phyloP scores from a whole-genome alignment of 1,140 invertebrate species.

The Mycetomoellerius zeteki region DNA sequence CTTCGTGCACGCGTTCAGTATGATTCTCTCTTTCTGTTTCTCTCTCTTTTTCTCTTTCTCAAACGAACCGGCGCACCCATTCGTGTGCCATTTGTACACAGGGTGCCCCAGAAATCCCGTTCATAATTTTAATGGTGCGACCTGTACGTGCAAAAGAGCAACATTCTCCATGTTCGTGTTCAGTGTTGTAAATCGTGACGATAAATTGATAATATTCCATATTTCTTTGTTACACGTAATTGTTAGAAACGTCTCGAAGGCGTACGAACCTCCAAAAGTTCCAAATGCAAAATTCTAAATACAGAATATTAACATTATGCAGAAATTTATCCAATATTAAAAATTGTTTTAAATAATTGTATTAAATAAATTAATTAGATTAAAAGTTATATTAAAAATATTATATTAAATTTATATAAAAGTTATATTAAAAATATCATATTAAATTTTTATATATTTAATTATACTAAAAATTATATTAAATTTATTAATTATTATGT shows the following conservation, averaged over 20 bases:
- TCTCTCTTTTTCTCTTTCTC: not conserved
- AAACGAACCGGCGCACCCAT: constrained; percentile 56
- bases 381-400: too few relatives aligned
- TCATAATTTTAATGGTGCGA: constrained; percentile 30
- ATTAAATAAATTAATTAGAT: too few relatives aligned
- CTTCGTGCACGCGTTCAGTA: constrained; percentile 38
- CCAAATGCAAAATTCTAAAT: not conserved
- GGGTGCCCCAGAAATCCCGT: constrained; percentile 43
- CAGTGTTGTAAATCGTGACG: not conserved
- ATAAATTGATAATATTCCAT: constrained; percentile 1
- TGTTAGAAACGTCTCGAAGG: not conserved
- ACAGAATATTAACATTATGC: not conserved
- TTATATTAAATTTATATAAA: too few relatives aligned
- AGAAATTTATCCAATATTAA: not conserved
- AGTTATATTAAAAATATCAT: too few relatives aligned
- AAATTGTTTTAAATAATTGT: too few relatives aligned
- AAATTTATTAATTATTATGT: too few relatives aligned
- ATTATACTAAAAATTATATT: too few relatives aligned
- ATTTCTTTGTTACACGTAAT: not conserved
- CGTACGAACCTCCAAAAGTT: not conserved
- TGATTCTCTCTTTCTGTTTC: not conserved
- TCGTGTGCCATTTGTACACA: constrained; percentile 48
- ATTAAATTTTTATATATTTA: too few relatives aligned
- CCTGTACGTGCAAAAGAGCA: not conserved
- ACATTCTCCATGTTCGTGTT: not conserved